Evolutionary conservation across 2,113 vertebrate species (phyloP), one percentile per base, ranked within the genome.

Genomic region (Chlamydotis undulata): DNA sequence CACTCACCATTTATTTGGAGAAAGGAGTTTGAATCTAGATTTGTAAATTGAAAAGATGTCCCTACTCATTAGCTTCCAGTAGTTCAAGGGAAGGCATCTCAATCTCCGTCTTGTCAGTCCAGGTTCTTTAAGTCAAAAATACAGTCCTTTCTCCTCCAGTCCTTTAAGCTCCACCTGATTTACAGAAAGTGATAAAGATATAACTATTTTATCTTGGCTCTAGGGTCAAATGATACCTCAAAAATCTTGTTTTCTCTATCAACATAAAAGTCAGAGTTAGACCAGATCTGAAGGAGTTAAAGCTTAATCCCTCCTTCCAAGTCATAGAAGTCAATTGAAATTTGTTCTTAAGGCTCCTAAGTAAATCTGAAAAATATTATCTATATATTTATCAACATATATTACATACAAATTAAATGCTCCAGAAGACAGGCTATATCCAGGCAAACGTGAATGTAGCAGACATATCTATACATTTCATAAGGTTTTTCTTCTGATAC

Each of bases 401-500:
- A 29, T 22, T 59, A 56, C 19, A 56, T 15, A 41, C 11, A 86
- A 61, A 65, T 19, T 4, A 73, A 91, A 69, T 12, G 12, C 18
- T 60, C 29, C 7, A 39, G 67, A 57, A 73, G 8, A 13, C 7
- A 55, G 50, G 19, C 6, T 31, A 14, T 17, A 69, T n/a, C 12
- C 76, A 91, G 39, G 33, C 39, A 91, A 69, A 83, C 7, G 4
- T 25, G 18, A 87, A 53, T 2, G 5, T 13, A 64, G 33, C 19
- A 78, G 13, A 67, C 13, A 37, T 14, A 61, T 24, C 7, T n/a
- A 19, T 7, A 6, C 18, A 69, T 74, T 86, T 69, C 2, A 5
- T 50, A 26, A 57, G 2, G 1, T 74, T 81, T 67, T 93, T 70
- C 29, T 77, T 89, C 71, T 0, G 0, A 19, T 67, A 25, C 0